These are phyloP conservation scores for Ephestia elutella DNA, from an alignment of 1,140 invertebrate genomes.

Conservation along the genomic window DNA sequence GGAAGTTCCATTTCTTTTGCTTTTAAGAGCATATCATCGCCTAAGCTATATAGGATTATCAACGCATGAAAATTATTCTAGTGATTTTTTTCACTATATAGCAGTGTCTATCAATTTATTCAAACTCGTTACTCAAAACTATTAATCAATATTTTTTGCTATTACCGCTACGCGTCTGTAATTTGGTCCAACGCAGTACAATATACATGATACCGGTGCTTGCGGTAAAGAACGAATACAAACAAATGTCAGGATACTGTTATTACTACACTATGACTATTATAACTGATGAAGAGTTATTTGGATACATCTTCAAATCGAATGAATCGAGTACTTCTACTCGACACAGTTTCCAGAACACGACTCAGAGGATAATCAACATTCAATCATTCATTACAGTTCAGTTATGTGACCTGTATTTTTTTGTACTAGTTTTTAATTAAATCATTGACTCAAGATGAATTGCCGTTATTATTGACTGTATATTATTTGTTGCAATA, in stretches of 20 bases:
- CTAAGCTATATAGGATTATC: too few species aligned
- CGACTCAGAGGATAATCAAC: conserved; percentile 4
- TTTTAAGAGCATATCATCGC: too few species aligned
- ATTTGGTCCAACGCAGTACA: conserved; percentile 1
- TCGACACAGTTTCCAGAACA: conserved; percentile 22
- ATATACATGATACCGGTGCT: conserved; percentile 21
- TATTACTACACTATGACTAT: conserved; percentile 13
- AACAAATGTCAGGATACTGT: conserved; percentile 41
- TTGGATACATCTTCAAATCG: conserved; percentile 17
- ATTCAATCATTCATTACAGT: conserved; percentile 2
- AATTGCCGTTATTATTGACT: too few species aligned
- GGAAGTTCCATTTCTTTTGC: too few species aligned
- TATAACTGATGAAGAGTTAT: not conserved
- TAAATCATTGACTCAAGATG: too few species aligned
- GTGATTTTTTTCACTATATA: too few species aligned
- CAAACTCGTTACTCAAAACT: not conserved
- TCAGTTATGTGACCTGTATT: not conserved
- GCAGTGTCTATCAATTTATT: too few species aligned
- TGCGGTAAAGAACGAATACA: conserved; percentile 26
- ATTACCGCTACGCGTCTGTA: not conserved
- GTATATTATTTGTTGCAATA: too few species aligned
- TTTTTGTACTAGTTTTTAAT: not conserved
- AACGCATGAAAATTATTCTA: too few species aligned
- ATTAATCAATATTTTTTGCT: not conserved
- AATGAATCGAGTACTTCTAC: conserved; percentile 23